Conservation (phyloP, 2,113 vertebrate species). For the Cichladusa arquata region DNA sequence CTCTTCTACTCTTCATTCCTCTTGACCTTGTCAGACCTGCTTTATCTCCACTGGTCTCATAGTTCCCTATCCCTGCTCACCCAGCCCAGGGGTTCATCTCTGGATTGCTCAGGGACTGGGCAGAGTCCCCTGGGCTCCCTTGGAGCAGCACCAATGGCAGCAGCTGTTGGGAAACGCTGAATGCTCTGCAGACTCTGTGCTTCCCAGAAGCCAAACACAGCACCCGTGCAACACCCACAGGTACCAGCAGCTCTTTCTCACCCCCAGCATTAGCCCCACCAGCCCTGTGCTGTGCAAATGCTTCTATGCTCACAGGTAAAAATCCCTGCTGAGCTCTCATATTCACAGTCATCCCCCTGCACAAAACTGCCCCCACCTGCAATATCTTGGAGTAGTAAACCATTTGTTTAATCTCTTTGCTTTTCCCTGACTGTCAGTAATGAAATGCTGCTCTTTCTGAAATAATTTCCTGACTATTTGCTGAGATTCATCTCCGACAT, state of each 20-base stretch:
- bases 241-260: neutral
- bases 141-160: accelerated
- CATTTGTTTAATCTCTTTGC: constrained; percentile 77
- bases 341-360: neutral
- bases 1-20: neutral
- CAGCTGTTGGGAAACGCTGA: accelerated
- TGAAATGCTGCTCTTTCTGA: constrained; percentile 79
- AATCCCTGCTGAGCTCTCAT: neutral
- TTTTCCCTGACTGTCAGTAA: constrained; percentile 73
- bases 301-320: accelerated
- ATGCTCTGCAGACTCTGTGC: accelerated
- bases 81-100: neutral
- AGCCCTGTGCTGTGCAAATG: accelerated
- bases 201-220: neutral
- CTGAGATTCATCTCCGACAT: constrained; percentile 87
- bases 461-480: constrained; percentile 85
- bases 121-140: neutral
- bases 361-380: neutral
- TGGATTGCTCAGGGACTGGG: neutral
- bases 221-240: accelerated
- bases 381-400: constrained; percentile 49
- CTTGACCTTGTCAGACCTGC: neutral
- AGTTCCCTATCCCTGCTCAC: neutral
- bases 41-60: neutral
- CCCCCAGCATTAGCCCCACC: accelerated